These are phyloP conservation scores for Noctua pronuba DNA, from an alignment of 2,888 invertebrate genomes.

Conservation along the genomic window DNA sequence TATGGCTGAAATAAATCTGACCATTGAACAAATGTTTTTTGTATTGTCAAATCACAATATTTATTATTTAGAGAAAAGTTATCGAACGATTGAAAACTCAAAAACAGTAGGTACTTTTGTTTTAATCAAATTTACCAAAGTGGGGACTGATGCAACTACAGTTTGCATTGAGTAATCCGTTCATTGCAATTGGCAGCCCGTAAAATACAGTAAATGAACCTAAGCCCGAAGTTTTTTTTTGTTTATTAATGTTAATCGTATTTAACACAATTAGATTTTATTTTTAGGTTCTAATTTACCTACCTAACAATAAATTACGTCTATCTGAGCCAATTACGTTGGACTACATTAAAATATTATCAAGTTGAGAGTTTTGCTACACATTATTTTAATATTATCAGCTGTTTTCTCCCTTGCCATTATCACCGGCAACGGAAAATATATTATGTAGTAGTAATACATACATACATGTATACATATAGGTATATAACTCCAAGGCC, in stretches of 20 bases:
- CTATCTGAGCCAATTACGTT: not conserved
- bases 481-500: slow-evolving; percentile 25
- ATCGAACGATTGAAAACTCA: not conserved
- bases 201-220: too few relatives aligned
- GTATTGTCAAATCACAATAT: too few relatives aligned
- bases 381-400: not conserved
- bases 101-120: not conserved
- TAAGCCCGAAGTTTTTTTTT: not conserved
- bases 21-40: too few relatives aligned
- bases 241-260: not conserved
- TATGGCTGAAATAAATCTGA: too few relatives aligned
- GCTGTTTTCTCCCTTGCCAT: not conserved
- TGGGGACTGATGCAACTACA: not conserved
- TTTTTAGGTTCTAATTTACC: not conserved
- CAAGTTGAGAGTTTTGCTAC: not conserved
- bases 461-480: not conserved
- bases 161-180: slow-evolving; percentile 3
- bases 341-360: not conserved
- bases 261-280: not conserved
- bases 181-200: not conserved
- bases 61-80: too few relatives aligned
- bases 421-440: slow-evolving; percentile 18
- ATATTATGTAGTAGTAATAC: not conserved
- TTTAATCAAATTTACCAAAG: not conserved
- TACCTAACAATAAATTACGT: not conserved